phyloP scores from a whole-genome alignment of 2,113 vertebrate species.

The Cyanoramphus novaezelandiae region DNA sequence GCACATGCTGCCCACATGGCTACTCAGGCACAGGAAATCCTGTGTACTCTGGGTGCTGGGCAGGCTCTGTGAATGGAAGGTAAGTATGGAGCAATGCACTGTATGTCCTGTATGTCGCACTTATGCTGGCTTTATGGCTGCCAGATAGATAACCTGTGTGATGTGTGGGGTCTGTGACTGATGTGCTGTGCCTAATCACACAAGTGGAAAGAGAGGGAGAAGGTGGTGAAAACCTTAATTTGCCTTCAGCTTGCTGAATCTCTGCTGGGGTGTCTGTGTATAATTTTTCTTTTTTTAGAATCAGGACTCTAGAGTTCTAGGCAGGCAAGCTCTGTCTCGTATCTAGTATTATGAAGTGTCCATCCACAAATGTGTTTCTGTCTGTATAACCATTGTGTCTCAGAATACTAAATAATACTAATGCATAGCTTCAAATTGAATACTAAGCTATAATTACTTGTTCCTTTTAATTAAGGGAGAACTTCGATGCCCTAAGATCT shows the following conservation, averaged over 20 bases:
- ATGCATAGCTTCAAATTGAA: neutral
- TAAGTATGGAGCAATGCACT: neutral
- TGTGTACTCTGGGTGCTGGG: fast-evolving
- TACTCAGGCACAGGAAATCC: neutral
- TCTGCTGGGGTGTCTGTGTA: neutral
- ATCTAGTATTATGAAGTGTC: neutral
- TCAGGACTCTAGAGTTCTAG: neutral
- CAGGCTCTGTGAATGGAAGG: neutral
- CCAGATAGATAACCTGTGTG: neutral
- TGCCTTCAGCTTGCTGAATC: neutral
- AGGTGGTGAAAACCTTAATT: neutral
- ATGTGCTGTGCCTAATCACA: neutral
- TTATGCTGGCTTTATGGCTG: fast-evolving
- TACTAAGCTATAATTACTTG: neutral
- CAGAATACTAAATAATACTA: neutral
- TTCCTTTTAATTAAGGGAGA: neutral
- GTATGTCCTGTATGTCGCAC: neutral
- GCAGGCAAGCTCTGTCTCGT: neutral
- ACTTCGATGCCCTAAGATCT: neutral
- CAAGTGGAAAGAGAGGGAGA: neutral
- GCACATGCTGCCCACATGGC: neutral
- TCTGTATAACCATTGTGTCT: neutral
- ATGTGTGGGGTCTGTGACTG: neutral
- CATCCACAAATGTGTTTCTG: neutral
- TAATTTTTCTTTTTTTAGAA: neutral